These are phyloP conservation scores for Ptilorrhoa leucosticta DNA, from an alignment of 2,113 vertebrate genomes.

Conservation along the genomic window DNA sequence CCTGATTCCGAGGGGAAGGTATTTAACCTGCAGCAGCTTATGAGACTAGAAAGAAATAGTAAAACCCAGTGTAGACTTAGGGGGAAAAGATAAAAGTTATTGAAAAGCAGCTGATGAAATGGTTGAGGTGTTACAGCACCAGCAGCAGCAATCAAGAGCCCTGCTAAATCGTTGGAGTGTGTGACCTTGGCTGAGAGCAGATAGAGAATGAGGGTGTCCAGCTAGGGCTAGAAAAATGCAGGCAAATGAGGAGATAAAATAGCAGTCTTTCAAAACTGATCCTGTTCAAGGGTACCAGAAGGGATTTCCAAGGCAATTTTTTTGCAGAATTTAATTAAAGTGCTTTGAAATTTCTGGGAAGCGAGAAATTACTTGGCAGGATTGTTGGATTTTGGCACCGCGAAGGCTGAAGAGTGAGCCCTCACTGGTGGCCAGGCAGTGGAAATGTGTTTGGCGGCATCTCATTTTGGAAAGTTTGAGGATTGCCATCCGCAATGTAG, in stretches of 20 bases:
- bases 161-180: fast-evolving
- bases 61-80: not conserved
- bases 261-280: not conserved
- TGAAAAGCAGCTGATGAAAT: not conserved
- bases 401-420: not conserved
- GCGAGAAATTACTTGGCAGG: not conserved
- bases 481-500: not conserved
- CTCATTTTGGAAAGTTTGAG: not conserved
- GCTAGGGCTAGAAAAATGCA: not conserved
- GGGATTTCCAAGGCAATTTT: not conserved
- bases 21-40: not conserved
- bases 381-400: not conserved
- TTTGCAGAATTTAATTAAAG: not conserved
- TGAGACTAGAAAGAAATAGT: not conserved
- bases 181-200: not conserved
- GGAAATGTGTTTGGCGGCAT: not conserved
- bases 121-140: not conserved
- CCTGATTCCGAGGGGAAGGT: not conserved
- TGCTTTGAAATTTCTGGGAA: not conserved
- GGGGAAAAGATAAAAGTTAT: not conserved
- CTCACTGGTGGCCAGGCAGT: not conserved
- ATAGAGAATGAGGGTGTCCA: not conserved
- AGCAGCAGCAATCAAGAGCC: not conserved
- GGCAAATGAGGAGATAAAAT: not conserved
- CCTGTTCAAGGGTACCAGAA: not conserved